Base-by-base conservation (phyloP, 2,888 invertebrate species). In the Brachyopa scutellaris region DNA sequence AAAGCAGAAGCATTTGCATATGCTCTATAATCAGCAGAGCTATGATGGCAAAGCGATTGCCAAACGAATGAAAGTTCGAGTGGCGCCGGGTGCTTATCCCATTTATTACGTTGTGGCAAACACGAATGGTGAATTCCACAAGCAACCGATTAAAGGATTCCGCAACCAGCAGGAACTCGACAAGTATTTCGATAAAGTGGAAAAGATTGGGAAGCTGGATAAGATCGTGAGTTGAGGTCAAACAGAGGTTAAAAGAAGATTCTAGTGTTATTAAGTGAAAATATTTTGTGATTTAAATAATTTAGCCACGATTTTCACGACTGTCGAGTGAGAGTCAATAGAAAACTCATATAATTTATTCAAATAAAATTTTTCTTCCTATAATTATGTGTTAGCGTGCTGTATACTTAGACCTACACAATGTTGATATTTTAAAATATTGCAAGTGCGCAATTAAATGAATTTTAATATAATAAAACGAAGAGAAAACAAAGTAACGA, bases 71-170 rank as follows among this genome's bases (percentile, higher is more conserved):
- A 87, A 84, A 38, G 86, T 89, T 6, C 87, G 86, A 84, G 78
- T 88, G 69, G 87, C 89, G 11, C 87, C 88, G 5, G 89, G 89
- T 1, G 87, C 87, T n/a, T 89, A 88, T 84, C 89, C 89, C 8
- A 86, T 89, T 17, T 89, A 88, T 79, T 89, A 89, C 79, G 86
- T 87, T 51, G 76, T 89, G 11, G 85, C 88, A 64, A 88, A 87
- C 84, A 87, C 88, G n/a, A 89, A 89, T 79, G 90, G 90, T 2
- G 87, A 86, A 47, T 89, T 89, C 57, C 89, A 88, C 72, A 89
- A 89, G 69, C 87, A 87, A 64, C 89, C 89, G 15, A 85, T 89
- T 55, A 89, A 89, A 61, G 86, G 87, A 11, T 89, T 89, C 59
- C 84, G 86, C 49, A 86, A 86, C 19, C 86, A 88, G 11, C 82